Percentiles rank a stretch among this genome's conserved stretches.
Evolutionary conservation across 2,888 invertebrate genomes (phyloP).

Genomic region (Chrysolina haemoptera): DNA sequence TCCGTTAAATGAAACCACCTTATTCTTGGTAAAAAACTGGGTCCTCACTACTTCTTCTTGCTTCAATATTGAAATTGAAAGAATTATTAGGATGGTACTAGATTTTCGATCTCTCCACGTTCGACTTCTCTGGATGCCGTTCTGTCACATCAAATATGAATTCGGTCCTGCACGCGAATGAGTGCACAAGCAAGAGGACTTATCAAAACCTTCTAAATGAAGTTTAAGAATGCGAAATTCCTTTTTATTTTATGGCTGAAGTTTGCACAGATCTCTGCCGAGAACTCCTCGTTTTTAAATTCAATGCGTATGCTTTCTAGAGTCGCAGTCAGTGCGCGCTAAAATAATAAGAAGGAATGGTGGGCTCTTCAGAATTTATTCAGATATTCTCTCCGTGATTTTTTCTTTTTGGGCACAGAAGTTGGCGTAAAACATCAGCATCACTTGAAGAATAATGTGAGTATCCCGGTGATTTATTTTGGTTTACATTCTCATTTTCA

Average conservation of each 20-base stretch:
- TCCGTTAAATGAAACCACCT: not conserved
- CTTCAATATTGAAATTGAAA: no score
- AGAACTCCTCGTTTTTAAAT: constrained; percentile 44
- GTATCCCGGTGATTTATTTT: not conserved
- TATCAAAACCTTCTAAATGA: constrained; percentile 45
- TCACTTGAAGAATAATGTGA: not conserved
- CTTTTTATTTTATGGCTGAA: constrained; percentile 50
- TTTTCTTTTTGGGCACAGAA: not conserved
- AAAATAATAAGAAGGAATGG: constrained; percentile 42
- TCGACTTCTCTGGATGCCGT: no score
- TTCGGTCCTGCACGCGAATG: not conserved
- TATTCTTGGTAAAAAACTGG: no score
- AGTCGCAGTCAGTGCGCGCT: constrained; percentile 37
- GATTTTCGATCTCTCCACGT: no score
- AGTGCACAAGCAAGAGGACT: not conserved
- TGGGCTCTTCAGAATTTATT: constrained; percentile 40
- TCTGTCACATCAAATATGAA: not conserved
- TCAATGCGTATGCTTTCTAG: constrained; percentile 41
- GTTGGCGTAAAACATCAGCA: not conserved
- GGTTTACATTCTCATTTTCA: not conserved
- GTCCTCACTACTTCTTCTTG: no score
- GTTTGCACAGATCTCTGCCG: constrained; percentile 46
- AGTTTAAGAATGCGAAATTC: constrained; percentile 51
- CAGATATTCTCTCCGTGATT: constrained; percentile 38
- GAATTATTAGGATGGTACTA: no score